Evolutionary conservation across 2,888 invertebrate genomes (phyloP).

Genomic region (Saturnia japonica): DNA sequence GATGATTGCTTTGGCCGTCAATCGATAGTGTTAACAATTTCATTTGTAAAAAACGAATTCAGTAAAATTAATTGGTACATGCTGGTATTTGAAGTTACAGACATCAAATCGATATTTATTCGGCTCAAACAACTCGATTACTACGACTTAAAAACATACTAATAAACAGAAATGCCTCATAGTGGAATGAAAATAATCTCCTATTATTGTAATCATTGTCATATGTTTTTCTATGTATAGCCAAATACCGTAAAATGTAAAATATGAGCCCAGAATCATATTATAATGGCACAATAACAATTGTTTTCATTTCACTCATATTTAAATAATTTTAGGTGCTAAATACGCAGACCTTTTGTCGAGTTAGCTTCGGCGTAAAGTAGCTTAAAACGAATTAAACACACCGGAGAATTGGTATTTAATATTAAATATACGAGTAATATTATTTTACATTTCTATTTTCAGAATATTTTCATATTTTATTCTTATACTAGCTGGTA

Average conservation of each 20-base stretch:
- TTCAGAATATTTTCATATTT: background rate
- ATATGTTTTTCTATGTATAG: background rate
- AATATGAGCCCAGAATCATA: background rate
- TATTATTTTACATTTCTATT: background rate
- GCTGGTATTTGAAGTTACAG: no score
- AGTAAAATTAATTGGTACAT: no score
- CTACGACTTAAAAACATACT: no score
- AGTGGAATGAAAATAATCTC: background rate
- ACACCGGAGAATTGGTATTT: background rate
- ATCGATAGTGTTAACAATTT: no score
- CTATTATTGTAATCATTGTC: background rate
- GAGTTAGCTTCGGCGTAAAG: conserved; percentile 7
- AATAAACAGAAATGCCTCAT: no score
- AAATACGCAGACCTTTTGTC: conserved; percentile 1
- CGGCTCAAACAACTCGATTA: no score
- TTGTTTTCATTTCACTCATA: conserved; percentile 10
- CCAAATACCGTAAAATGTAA: background rate
- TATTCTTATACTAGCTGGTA: no score
- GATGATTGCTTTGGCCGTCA: no score
- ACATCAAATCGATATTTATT: no score
- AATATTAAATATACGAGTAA: background rate
- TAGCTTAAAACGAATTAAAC: conserved; percentile 7
- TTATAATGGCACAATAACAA: background rate
- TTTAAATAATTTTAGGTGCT: conserved; percentile 14
- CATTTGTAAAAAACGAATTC: no score